phyloP scores from a whole-genome alignment of 1,140 invertebrate species.

The Ganaspis sp. region DNA sequence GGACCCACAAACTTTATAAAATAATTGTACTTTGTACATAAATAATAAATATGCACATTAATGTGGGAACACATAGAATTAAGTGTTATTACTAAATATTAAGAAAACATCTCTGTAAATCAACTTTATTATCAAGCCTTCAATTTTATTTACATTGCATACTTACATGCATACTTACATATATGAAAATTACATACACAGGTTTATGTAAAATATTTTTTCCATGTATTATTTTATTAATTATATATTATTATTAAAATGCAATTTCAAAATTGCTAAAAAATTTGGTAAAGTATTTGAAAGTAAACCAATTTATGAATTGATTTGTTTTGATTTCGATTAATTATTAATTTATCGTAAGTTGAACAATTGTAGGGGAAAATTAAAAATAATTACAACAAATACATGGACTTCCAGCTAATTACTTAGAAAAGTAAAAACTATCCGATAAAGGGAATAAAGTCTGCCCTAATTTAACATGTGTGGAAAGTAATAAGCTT shows the following conservation, averaged over 20 bases:
- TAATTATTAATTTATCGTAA: neutral
- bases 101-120: neutral
- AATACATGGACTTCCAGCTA: neutral
- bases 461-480: no score
- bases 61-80: conserved; percentile 27
- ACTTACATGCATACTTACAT: no score
- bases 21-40: conserved; percentile 37
- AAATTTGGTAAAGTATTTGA: no score
- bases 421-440: neutral
- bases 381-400: neutral
- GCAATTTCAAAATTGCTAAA: no score
- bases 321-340: no score
- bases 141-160: no score
- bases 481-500: no score
- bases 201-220: no score
- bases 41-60: conserved; percentile 33
- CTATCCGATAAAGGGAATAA: neutral
- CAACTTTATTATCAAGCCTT: neutral
- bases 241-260: neutral
- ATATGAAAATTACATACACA: no score
- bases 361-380: neutral
- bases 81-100: neutral
- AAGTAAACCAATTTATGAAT: no score
- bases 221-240: no score
- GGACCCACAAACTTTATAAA: conserved; percentile 12